These are phyloP conservation scores for Lasioglossum lativentre DNA, from an alignment of 2,888 invertebrate genomes.

Conservation along the genomic window DNA sequence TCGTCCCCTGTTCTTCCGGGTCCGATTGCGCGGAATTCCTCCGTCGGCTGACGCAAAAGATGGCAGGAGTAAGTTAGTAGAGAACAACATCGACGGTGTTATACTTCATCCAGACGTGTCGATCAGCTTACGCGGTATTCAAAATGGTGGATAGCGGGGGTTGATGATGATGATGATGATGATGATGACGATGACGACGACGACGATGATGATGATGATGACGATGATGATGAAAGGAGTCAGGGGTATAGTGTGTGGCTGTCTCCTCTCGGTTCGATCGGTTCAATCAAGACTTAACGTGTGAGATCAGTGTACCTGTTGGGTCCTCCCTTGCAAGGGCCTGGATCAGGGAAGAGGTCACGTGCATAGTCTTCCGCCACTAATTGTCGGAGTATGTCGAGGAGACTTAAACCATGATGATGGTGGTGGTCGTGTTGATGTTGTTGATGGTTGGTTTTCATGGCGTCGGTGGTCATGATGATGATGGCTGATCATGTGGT, in stretches of 20 bases:
- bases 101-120: slow-evolving; percentile 27
- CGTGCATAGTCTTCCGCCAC: slow-evolving; percentile 62
- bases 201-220: not conserved
- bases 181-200: not conserved
- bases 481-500: slow-evolving; percentile 53
- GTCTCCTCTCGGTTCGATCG: slow-evolving; percentile 38
- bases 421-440: slow-evolving; percentile 45
- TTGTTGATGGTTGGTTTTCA: slow-evolving; percentile 53
- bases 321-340: slow-evolving; percentile 76
- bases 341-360: slow-evolving; percentile 67
- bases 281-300: slow-evolving; percentile 50
- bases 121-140: slow-evolving; percentile 23
- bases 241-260: not conserved
- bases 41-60: slow-evolving; percentile 31
- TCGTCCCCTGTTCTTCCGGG: not conserved
- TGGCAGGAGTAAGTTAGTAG: slow-evolving; percentile 18
- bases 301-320: slow-evolving; percentile 80
- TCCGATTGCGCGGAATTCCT: slow-evolving; percentile 53
- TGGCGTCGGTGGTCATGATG: slow-evolving; percentile 38
- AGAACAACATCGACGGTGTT: slow-evolving; percentile 32
- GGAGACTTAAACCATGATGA: slow-evolving; percentile 70
- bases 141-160: not conserved
- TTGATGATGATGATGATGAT: not conserved
- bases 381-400: slow-evolving; percentile 67
- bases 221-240: not conserved